These are phyloP conservation scores for Helicolenus hilgendorfi DNA, from an alignment of 2,797 vertebrate genomes.

Conservation along the genomic window DNA sequence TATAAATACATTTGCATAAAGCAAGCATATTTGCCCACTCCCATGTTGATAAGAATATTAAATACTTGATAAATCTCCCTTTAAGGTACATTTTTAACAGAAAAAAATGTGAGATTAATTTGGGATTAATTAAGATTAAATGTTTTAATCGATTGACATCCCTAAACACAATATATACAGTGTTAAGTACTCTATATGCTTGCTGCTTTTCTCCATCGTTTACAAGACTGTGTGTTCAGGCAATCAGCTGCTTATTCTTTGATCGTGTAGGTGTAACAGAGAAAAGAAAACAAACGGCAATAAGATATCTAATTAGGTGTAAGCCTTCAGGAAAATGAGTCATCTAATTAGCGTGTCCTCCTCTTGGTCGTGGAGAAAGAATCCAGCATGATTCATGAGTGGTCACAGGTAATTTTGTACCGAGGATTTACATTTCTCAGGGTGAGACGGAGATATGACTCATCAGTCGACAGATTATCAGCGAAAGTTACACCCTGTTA, in stretches of 20 bases:
- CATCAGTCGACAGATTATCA: not conserved
- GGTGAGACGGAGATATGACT: not conserved
- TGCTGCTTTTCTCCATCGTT: not conserved
- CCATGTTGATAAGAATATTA: too few relatives aligned
- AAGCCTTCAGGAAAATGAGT: not conserved
- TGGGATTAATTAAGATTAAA: too few relatives aligned
- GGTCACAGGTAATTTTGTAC: slow-evolving; percentile 8
- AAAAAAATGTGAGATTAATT: too few relatives aligned
- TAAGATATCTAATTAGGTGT: slow-evolving; percentile 26
- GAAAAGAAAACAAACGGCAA: not conserved
- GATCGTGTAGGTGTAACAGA: not conserved
- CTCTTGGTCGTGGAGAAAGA: not conserved
- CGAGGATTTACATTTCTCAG: not conserved
- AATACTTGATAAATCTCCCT: too few relatives aligned
- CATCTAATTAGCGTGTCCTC: slow-evolving; percentile 33
- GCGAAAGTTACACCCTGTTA: not conserved
- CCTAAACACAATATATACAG: not conserved
- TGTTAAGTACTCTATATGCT: not conserved
- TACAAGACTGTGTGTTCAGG: not conserved
- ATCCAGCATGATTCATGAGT: not conserved
- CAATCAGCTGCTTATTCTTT: slow-evolving; percentile 1
- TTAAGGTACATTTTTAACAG: too few relatives aligned
- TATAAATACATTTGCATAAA: too few relatives aligned
- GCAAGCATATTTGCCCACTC: too few relatives aligned
- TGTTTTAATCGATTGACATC: too few relatives aligned